phyloP scores from a whole-genome alignment of 2,888 invertebrate genomes.

The Latrodectus elegans region DNA sequence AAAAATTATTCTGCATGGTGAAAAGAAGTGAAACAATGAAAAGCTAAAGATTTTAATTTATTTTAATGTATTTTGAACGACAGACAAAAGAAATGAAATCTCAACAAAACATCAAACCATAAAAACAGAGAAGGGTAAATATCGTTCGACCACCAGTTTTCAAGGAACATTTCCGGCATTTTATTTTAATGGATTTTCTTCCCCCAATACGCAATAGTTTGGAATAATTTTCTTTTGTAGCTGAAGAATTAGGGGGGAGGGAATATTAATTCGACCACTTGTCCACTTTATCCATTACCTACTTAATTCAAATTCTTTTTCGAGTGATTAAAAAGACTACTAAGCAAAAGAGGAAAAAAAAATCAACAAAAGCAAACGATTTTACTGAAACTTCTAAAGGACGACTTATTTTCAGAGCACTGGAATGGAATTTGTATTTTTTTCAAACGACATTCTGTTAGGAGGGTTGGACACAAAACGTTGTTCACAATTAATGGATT shows the following conservation, averaged over 20 bases:
- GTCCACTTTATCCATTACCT: constrained; percentile 66
- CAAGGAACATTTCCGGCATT: constrained; percentile 35
- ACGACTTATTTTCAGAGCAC: constrained; percentile 59
- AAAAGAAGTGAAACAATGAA: constrained; percentile 45
- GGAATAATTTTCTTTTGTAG: constrained; percentile 8
- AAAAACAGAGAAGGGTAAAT: constrained; percentile 40
- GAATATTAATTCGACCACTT: constrained; percentile 66
- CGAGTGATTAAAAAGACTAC: constrained; percentile 55
- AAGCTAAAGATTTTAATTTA: constrained; percentile 62
- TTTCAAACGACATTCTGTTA: constrained; percentile 1
- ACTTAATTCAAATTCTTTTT: constrained; percentile 45
- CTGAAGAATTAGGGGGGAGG: constrained; percentile 1
- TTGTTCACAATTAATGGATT: constrained; percentile 67
- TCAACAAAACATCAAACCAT: constrained; percentile 9
- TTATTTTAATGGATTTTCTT: constrained; percentile 57
- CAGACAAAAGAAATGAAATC: constrained; percentile 39
- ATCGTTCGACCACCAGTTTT: constrained; percentile 39
- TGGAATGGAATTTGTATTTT: constrained; percentile 38
- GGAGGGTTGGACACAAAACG: constrained; percentile 59
- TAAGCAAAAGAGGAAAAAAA: constrained; percentile 29
- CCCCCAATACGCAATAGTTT: background rate
- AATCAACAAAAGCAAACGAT: constrained; percentile 40
- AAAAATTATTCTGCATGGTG: constrained; percentile 1
- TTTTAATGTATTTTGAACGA: constrained; percentile 61
- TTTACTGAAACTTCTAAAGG: constrained; percentile 50